A percentile compares a stretch with the other conserved stretches of the same genome.
Evolutionary conservation across 2,797 vertebrate species (phyloP).

Genomic region (Poecilia gillii): DNA sequence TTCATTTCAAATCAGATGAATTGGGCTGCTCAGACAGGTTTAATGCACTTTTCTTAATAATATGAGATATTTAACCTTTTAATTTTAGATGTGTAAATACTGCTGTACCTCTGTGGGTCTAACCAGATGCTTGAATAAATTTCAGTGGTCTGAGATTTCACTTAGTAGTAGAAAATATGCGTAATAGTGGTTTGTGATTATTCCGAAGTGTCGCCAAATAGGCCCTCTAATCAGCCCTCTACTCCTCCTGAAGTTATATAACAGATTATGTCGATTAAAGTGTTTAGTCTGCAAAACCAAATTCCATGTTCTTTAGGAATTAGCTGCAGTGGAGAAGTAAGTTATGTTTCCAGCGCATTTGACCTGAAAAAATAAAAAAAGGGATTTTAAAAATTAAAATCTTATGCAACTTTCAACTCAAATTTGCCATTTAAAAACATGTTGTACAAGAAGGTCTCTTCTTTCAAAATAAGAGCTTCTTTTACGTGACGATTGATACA

Average conservation of each 20-base stretch:
- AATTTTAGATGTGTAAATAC: background rate
- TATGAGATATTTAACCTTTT: background rate
- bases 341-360: background rate
- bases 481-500: background rate
- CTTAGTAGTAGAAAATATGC: background rate
- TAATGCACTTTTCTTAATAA: background rate
- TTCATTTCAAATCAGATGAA: background rate
- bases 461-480: background rate
- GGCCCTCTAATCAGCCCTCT: background rate
- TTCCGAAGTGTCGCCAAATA: background rate
- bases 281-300: background rate
- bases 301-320: background rate
- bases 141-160: background rate
- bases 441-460: background rate
- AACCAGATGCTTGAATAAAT: background rate
- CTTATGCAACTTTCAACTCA: background rate
- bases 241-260: background rate
- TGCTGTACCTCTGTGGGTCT: background rate
- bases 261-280: background rate
- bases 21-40: background rate
- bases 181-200: background rate
- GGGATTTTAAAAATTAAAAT: background rate
- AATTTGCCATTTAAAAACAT: background rate
- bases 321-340: background rate
- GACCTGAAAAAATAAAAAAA: background rate